A percentile compares a stretch with the other conserved stretches of the same genome.
Conservation (phyloP, 2,797 vertebrate species). For the Eulemur mongoz region DNA sequence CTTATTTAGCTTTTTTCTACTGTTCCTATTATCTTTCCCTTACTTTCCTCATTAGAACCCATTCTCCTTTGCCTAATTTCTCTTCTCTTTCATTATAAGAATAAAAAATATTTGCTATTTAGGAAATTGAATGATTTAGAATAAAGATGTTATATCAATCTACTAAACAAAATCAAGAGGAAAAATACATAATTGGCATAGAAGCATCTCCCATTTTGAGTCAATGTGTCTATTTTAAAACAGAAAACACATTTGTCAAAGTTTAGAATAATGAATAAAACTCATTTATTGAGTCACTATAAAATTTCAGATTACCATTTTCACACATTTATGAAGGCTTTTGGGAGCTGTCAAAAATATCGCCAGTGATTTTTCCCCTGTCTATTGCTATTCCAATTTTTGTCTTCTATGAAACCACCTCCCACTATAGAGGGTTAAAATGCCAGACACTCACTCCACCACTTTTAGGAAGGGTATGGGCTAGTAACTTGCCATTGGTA, state of each 20-base stretch:
- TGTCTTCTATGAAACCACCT: neutral
- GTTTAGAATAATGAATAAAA: constrained; percentile 40
- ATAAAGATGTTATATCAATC: neutral
- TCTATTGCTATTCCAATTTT: constrained; percentile 11
- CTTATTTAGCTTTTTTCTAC: neutral
- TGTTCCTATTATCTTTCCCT: neutral
- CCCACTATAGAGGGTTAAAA: neutral
- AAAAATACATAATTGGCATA: neutral
- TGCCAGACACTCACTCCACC: neutral
- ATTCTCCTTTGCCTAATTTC: neutral
- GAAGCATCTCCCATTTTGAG: constrained; percentile 33
- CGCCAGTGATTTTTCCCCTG: neutral
- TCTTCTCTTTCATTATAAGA: neutral
- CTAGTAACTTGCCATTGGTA: neutral
- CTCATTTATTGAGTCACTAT: constrained; percentile 31
- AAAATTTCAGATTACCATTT: constrained; percentile 39
- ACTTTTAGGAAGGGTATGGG: neutral
- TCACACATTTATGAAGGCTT: constrained; percentile 5
- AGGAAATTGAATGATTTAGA: neutral
- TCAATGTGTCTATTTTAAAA: constrained; percentile 32
- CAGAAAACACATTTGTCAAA: constrained; percentile 38
- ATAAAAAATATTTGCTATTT: constrained; percentile 32
- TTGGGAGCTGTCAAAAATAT: constrained; percentile 22
- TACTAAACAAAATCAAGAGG: neutral
- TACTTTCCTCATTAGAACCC: neutral